Base-by-base conservation (phyloP, 2,797 vertebrate species). In the Cheirogaleus major region DNA sequence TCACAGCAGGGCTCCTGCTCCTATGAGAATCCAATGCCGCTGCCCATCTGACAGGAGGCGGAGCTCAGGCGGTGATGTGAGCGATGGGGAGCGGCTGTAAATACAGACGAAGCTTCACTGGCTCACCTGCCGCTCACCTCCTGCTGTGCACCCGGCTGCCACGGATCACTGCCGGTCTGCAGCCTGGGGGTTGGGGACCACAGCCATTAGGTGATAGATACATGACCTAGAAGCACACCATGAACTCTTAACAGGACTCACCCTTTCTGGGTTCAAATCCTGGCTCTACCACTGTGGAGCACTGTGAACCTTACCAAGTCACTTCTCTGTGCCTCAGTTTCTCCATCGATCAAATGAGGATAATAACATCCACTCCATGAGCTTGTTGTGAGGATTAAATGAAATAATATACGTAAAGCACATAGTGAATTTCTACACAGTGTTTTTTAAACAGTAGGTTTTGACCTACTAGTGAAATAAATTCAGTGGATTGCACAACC, bases 381-480 rank as follows among this genome's bases (percentile, higher is more conserved):
- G 41, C 15, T 11, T 52, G 12, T 27, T 43, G 41, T 70, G 50
- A 95, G 30, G 70, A 78, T 27, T 70, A 93, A 80, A 82, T 81
- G 23, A 65, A 87, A 43, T 23, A 76, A 63, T 17, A 61, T 22
- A 30, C 7, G 23, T 38, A 69, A 80, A 72, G 59, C 43, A 69
- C 27, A 48, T 1, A 50, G 41, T 12, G 23, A 91, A 83, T 45
- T 61, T 61, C 32, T 69, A 69, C 27, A 91, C 3, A 35, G 45
- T 27, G n/a, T 35, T 93, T 96, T 67, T 23, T 43, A 80, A 92
- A 87, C 17, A 92, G 32, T 25, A 65, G 35, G 35, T 89, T 95
- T 41, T 89, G 78, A 81, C 32, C 90, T n/a, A 78, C 18, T 72
- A n/a, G 23, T 91, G 76, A 93, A 91, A 88, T 61, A 93, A 90